Evolutionary conservation across 2,113 vertebrate genomes (phyloP).

Genomic region (Acanthisitta chloris): DNA sequence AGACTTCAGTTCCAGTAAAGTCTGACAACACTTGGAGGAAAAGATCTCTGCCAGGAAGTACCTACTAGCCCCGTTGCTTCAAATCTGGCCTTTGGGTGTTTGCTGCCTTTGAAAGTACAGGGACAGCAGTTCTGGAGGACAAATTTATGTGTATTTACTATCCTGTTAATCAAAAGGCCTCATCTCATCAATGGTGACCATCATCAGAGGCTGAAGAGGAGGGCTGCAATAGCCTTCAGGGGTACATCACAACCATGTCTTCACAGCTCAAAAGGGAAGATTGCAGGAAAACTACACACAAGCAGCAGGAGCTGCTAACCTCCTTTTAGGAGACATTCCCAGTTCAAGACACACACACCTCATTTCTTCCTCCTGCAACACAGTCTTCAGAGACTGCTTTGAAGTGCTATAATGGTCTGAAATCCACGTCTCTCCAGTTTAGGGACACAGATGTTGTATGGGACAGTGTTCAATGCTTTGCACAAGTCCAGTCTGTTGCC

Average conservation of each 20-base stretch:
- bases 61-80: not conserved
- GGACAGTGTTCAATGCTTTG: not conserved
- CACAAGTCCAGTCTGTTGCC: not conserved
- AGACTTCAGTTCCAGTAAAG: not conserved
- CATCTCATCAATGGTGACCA: rapidly evolving
- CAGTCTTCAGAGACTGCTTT: not conserved
- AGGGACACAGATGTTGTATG: not conserved
- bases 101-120: not conserved
- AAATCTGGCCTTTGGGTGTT: not conserved
- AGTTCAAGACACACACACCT: rapidly evolving
- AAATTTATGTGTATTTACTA: not conserved
- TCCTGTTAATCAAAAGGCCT: not conserved
- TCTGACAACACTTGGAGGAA: not conserved
- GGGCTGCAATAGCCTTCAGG: not conserved
- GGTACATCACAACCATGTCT: not conserved
- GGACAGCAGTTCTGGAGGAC: not conserved
- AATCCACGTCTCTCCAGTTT: not conserved
- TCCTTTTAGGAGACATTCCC: not conserved
- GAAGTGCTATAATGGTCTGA: not conserved
- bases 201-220: not conserved
- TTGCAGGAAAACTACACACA: not conserved
- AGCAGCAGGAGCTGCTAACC: not conserved
- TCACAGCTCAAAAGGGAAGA: not conserved
- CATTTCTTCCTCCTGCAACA: not conserved
- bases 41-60: not conserved